phyloP scores from a whole-genome alignment of 2,797 vertebrate species.

The Rhynchonycteris naso region DNA sequence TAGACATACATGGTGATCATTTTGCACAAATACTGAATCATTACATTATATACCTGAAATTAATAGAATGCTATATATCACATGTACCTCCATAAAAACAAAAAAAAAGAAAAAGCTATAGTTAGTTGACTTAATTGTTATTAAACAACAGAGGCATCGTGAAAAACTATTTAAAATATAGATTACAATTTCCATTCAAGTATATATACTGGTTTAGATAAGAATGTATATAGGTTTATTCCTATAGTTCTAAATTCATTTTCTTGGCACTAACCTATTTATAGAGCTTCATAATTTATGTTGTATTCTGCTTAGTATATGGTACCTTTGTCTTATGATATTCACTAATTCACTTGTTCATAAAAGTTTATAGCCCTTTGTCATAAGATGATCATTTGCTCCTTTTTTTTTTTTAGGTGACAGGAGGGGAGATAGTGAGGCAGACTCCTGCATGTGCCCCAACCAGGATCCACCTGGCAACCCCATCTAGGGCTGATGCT shows the following conservation, averaged over 20 bases:
- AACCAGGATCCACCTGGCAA: too few species aligned
- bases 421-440: too few species aligned
- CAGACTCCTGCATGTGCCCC: too few species aligned
- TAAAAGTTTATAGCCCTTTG: background rate
- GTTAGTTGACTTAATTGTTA: background rate
- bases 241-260: background rate
- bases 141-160: background rate
- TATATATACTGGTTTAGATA: background rate
- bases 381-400: slow-evolving; percentile 19
- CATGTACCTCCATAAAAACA: background rate
- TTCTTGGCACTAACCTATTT: background rate
- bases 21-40: background rate
- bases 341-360: background rate
- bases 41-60: background rate
- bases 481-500: too few species aligned
- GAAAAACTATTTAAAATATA: background rate
- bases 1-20: background rate
- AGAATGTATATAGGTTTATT: background rate
- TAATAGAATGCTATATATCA: background rate
- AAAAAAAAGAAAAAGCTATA: background rate
- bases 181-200: background rate
- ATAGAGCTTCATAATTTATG: background rate
- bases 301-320: background rate
- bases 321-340: background rate
- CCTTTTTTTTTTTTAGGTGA: background rate